phyloP scores from a whole-genome alignment of 1,140 invertebrate species.

The Drosophila rhopaloa region DNA sequence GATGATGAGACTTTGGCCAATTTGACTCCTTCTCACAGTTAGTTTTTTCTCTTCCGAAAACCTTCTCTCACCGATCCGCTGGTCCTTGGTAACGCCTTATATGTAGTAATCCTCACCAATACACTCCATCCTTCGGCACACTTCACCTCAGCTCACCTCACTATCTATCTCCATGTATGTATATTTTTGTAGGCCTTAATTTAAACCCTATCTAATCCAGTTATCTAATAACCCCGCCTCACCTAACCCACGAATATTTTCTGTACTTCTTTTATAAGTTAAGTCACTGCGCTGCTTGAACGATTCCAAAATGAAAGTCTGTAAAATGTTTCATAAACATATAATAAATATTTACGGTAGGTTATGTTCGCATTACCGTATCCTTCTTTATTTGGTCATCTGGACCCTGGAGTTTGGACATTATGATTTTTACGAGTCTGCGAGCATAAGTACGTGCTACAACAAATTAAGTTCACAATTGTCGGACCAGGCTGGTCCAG shows the following conservation, averaged over 20 bases:
- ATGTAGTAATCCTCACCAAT: constrained; percentile 58
- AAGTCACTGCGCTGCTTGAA: constrained; percentile 72
- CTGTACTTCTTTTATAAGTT: constrained; percentile 58
- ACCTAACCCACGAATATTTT: constrained; percentile 19
- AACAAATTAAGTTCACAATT: constrained; percentile 47
- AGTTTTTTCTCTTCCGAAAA: constrained; percentile 41
- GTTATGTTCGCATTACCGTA: constrained; percentile 49
- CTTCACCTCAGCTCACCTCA: constrained; percentile 5
- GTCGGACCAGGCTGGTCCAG: constrained; percentile 22
- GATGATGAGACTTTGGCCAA: constrained; percentile 73
- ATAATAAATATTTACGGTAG: constrained; percentile 82
- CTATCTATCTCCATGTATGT: constrained; percentile 35
- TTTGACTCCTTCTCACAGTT: constrained; percentile 40
- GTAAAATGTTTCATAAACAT: constrained; percentile 83
- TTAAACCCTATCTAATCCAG: constrained; percentile 32
- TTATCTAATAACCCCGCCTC: constrained; percentile 34
- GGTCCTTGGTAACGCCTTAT: constrained; percentile 79
- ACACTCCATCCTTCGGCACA: constrained; percentile 17
- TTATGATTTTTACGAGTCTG: constrained; percentile 37
- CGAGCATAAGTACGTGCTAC: constrained; percentile 25
- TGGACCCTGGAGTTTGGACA: constrained; percentile 23
- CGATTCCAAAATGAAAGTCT: constrained; percentile 76
- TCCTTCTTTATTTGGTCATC: constrained; percentile 1
- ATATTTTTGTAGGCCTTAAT: constrained; percentile 41
- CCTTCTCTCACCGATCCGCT: constrained; percentile 51